Evolutionary conservation across 2,113 vertebrate genomes (phyloP).

Genomic region (Bungarus multicinctus): DNA sequence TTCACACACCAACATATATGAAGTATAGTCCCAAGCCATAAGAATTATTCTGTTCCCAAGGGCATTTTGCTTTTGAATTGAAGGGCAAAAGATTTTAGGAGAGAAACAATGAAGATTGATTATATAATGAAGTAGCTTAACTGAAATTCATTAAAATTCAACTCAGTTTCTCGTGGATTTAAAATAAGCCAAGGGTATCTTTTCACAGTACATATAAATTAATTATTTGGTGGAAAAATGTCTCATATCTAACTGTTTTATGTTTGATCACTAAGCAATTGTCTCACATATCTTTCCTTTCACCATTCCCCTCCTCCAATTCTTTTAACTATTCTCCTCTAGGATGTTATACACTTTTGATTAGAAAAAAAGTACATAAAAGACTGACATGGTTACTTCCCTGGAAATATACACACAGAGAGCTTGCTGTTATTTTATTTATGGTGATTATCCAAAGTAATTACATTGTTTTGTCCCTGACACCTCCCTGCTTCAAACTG

Average conservation of each 20-base stretch:
- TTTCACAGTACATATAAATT: neutral
- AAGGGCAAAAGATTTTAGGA: neutral
- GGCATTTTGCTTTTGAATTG: neutral
- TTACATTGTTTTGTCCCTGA: neutral
- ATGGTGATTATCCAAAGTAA: neutral
- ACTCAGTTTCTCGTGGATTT: neutral
- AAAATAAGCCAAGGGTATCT: neutral
- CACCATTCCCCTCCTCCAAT: neutral
- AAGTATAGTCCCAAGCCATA: neutral
- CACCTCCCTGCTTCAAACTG: neutral
- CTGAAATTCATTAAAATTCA: neutral
- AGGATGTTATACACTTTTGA: neutral
- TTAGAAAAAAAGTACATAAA: neutral
- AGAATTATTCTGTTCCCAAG: neutral
- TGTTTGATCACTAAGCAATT: neutral
- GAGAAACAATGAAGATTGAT: neutral
- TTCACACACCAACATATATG: neutral
- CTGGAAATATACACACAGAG: neutral
- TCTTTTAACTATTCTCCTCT: neutral
- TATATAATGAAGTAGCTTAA: neutral
- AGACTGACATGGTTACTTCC: neutral
- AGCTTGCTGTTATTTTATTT: neutral
- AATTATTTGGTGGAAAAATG: neutral
- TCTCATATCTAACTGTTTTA: neutral
- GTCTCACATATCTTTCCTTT: neutral